Percentiles rank a stretch among this genome's conserved stretches.
Conservation (phyloP, 2,113 vertebrate genomes). For the Clarias gariepinus region DNA sequence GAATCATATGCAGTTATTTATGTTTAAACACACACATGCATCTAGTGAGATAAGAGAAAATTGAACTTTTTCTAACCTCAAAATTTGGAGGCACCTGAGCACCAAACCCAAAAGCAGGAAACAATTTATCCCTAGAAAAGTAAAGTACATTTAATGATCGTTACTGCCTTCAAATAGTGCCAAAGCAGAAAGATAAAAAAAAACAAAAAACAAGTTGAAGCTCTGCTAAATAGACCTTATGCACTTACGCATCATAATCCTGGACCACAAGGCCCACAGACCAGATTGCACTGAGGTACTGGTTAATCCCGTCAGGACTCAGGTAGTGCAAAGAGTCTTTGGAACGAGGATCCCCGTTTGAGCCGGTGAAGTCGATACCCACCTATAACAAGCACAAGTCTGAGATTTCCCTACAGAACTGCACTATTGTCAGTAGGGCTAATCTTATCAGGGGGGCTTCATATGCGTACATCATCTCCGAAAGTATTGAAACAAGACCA, state of each 20-base stretch:
- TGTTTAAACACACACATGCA: neutral
- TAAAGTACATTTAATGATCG: neutral
- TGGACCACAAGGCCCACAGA: conserved; percentile 89
- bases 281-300: conserved; percentile 89
- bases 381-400: conserved; percentile 71
- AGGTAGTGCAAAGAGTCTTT: conserved; percentile 89
- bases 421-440: neutral
- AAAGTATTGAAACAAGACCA: neutral
- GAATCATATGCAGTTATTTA: neutral
- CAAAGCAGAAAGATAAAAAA: neutral
- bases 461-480: neutral
- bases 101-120: conserved; percentile 93
- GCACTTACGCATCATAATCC: conserved; percentile 90
- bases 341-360: conserved; percentile 88
- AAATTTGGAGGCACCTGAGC: conserved; percentile 88
- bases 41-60: neutral
- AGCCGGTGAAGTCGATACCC: conserved; percentile 93
- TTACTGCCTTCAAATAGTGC: neutral
- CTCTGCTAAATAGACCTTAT: too few species aligned
- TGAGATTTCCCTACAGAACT: neutral
- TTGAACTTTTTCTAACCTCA: conserved; percentile 71
- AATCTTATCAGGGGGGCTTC: neutral
- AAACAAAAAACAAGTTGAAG: neutral
- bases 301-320: conserved; percentile 85
- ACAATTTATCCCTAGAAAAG: conserved; percentile 83